A percentile compares a stretch with the other conserved stretches of the same genome.
Conservation (phyloP, 1,140 invertebrate genomes). For the Drosophila nigrodunni region DNA sequence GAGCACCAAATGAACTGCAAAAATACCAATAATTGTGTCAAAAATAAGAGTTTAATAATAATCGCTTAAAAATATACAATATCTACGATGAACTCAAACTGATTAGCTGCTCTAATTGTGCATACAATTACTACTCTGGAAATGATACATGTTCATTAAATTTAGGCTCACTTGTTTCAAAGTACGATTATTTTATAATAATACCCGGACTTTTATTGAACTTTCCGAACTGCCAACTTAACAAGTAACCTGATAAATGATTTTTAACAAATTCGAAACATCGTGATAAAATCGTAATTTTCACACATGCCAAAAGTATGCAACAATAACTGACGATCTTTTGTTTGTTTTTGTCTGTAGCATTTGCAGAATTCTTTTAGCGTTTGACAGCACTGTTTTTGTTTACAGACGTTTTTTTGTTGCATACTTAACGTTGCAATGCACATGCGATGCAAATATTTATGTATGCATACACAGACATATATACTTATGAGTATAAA, state of each 20-base stretch:
- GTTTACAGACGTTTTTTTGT: neutral
- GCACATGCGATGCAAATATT: neutral
- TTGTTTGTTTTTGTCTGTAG: neutral
- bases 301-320: conserved; percentile 32
- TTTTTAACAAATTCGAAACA: too few species aligned
- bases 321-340: neutral
- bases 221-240: too few species aligned
- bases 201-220: too few species aligned
- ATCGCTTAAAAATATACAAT: too few species aligned
- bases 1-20: conserved; percentile 51
- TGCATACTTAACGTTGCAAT: conserved; percentile 6
- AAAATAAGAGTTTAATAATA: neutral
- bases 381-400: conserved; percentile 25
- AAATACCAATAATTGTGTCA: neutral
- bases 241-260: too few species aligned
- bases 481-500: neutral
- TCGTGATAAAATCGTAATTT: too few species aligned
- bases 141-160: too few species aligned
- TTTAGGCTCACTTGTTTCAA: too few species aligned
- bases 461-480: neutral
- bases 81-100: too few species aligned
- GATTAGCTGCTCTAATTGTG: too few species aligned
- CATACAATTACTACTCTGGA: too few species aligned
- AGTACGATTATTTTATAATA: too few species aligned
- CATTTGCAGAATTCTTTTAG: neutral